These are phyloP conservation scores for Matsumyia berberina DNA, from an alignment of 2,888 invertebrate species.

Conservation along the genomic window DNA sequence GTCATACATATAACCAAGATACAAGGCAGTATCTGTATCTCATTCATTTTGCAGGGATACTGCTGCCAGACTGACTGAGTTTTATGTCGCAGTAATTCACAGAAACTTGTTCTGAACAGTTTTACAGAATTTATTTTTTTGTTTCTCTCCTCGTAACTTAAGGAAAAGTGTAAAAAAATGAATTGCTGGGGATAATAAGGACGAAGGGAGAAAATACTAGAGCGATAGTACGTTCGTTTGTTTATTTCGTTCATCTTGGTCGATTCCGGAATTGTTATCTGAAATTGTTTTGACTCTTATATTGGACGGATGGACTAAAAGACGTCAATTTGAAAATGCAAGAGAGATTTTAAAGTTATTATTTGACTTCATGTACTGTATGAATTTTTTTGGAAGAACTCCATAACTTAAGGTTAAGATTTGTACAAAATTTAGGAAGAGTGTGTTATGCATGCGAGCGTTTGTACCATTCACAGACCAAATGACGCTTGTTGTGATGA, in stretches of 20 bases:
- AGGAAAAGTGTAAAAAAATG: background rate
- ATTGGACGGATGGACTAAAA: conserved; percentile 12
- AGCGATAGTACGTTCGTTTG: conserved; percentile 18
- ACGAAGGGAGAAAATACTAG: background rate
- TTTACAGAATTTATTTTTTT: conserved; percentile 17
- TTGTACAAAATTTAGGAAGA: too few species aligned
- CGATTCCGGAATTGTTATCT: conserved; percentile 45
- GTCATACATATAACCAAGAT: background rate
- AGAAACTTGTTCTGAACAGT: conserved; percentile 13
- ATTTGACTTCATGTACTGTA: background rate
- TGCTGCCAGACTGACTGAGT: conserved; percentile 56
- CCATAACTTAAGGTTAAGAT: too few species aligned
- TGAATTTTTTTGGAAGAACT: too few species aligned
- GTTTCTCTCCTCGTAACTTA: conserved; percentile 13
- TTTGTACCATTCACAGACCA: too few species aligned
- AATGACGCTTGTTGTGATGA: too few species aligned
- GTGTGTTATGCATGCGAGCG: too few species aligned
- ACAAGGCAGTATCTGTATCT: conserved; percentile 27
- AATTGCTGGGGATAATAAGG: background rate
- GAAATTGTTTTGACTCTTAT: conserved; percentile 51
- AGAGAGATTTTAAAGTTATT: conserved; percentile 9
- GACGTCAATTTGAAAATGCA: conserved; percentile 50
- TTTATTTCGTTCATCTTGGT: conserved; percentile 53
- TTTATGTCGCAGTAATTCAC: conserved; percentile 52
- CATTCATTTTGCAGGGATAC: conserved; percentile 44